Evolutionary conservation across 1,140 invertebrate species (phyloP).

Genomic region (Aphelenchoides besseyi): DNA sequence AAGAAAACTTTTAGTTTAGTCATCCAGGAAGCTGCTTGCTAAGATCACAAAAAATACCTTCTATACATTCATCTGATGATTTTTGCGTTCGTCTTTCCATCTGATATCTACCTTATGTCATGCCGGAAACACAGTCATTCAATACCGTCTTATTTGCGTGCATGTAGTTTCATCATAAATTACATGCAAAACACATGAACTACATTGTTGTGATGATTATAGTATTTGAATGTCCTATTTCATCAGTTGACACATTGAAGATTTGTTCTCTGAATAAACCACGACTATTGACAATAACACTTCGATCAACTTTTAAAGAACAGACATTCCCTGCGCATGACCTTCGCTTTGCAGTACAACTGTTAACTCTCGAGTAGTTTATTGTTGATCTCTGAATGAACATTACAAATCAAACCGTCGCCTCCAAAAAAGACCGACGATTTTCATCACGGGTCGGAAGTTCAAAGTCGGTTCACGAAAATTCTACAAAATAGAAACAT

Average conservation of each 20-base stretch:
- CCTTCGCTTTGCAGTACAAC: not conserved
- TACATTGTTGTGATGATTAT: too few relatives aligned
- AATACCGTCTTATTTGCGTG: too few relatives aligned
- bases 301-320: slow-evolving; percentile 2
- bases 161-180: too few relatives aligned
- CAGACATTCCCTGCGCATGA: not conserved
- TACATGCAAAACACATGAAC: too few relatives aligned
- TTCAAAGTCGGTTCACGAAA: not conserved
- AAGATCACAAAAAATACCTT: too few relatives aligned
- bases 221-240: too few relatives aligned
- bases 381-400: not conserved
- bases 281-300: not conserved
- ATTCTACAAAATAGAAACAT: too few relatives aligned
- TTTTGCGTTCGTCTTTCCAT: too few relatives aligned
- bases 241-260: not conserved
- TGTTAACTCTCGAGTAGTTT: not conserved
- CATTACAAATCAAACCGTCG: not conserved
- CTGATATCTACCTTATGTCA: too few relatives aligned
- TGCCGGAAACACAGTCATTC: too few relatives aligned
- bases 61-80: too few relatives aligned
- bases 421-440: not conserved
- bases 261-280: not conserved
- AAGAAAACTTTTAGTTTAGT: not conserved
- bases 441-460: not conserved
- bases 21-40: too few relatives aligned